Percentiles rank a stretch among this genome's conserved stretches.
phyloP scores from a whole-genome alignment of 2,888 invertebrate species.

The Agrochola circellaris region DNA sequence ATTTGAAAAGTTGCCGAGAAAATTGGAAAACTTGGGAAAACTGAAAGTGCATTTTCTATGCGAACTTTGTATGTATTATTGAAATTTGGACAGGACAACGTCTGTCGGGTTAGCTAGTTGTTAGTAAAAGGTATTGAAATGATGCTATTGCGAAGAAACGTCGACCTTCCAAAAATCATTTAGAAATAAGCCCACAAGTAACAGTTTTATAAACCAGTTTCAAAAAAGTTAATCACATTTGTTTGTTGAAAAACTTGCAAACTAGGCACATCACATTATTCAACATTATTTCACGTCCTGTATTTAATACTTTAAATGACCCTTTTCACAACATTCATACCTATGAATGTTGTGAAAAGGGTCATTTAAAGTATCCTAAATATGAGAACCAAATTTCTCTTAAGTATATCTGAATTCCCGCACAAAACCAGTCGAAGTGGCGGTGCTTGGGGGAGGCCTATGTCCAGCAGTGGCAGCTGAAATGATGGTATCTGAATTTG shows the following conservation, averaged over 20 bases:
- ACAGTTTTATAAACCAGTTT: not conserved
- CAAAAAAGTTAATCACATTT: not conserved
- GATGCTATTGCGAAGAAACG: not conserved
- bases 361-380: too few relatives aligned
- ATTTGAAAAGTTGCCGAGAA: not conserved
- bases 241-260: not conserved
- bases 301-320: not conserved
- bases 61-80: not conserved
- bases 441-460: too few relatives aligned
- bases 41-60: not conserved
- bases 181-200: slow-evolving; percentile 1
- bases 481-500: too few relatives aligned
- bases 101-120: not conserved
- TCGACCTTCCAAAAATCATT: not conserved
- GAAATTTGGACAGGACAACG: not conserved
- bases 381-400: not conserved
- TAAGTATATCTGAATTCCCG: too few relatives aligned
- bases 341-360: too few relatives aligned
- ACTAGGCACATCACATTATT: not conserved
- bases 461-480: too few relatives aligned
- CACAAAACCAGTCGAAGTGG: too few relatives aligned
- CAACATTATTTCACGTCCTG: too few relatives aligned
- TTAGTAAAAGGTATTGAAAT: not conserved
- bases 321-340: not conserved
- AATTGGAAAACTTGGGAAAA: not conserved